Base-by-base conservation (phyloP, 1,140 invertebrate species). In the Lordiphosa clarofinis region DNA sequence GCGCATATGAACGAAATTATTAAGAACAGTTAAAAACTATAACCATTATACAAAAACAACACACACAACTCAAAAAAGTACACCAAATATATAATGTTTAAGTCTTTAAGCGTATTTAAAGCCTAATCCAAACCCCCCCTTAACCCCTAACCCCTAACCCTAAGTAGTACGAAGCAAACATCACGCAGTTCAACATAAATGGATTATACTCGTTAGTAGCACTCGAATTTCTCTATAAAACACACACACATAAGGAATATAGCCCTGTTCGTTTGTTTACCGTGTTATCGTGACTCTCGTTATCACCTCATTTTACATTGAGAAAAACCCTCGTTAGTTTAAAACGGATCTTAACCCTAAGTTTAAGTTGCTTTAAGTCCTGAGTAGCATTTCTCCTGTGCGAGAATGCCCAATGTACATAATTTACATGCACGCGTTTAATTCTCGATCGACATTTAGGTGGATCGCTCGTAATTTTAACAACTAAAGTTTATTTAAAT, bases 21-120 rank as follows among this genome's bases (percentile, higher is more conserved):
- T 57, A 31, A 31, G 7, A 57, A 70, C 68, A 72, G 63, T 64
- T 69, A 64, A 59, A 63, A 67, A 67, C 64, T 12, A 12, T 62
- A 67, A 65, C 57, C 3, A 39, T 15, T 4, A 36, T 28, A 56
- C 37, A 42, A 59, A 55, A 49, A 48, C 62, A 65, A 57, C 62
- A 73, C 66, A 81, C 73, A 68, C 63, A 82, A 67, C 71, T 74
- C 73, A 82, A 82, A 82, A 73, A 82, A 55, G 57, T 82, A 82
- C 78, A 82, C 78, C 78, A 82, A 82, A 82, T 60, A 82, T 74
- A 43, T 71, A 69, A 63, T 50, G 31, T 39, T 24, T 68, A 72
- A 72, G 64, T 68, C 64, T 58, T 68, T 63, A 72, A 68, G 55
- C 59, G 67, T 70, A 70, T 66, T 70, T 70, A 70, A 70, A 52